Conservation (phyloP, 2,888 invertebrate species). For the Silvanus unidentatus region DNA sequence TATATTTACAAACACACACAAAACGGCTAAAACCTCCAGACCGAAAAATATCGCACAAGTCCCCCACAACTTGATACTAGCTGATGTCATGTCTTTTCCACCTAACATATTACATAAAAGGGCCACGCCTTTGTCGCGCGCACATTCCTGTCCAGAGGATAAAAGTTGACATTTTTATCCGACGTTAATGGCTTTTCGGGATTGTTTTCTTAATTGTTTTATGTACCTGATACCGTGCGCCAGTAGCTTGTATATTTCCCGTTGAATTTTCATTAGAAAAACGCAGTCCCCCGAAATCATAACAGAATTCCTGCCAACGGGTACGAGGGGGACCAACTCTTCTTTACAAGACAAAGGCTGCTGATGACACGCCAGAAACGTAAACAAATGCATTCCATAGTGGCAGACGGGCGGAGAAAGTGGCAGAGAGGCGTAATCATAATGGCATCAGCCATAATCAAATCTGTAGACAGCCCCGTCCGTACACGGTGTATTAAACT, state of each 20-base stretch:
- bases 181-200: constrained; percentile 12
- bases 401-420: constrained; percentile 6
- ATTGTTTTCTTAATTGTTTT: constrained; percentile 13
- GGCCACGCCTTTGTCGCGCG: too few relatives aligned
- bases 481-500: constrained; percentile 21
- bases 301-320: too few relatives aligned
- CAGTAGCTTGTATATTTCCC: neutral
- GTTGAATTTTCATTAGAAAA: neutral
- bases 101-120: too few relatives aligned
- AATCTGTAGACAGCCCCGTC: constrained; percentile 13
- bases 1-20: too few relatives aligned
- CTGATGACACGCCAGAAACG: constrained; percentile 5
- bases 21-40: too few relatives aligned
- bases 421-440: constrained; percentile 12
- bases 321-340: too few relatives aligned
- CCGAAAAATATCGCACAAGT: too few relatives aligned
- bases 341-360: too few relatives aligned
- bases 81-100: too few relatives aligned
- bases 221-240: constrained; percentile 5
- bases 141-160: too few relatives aligned
- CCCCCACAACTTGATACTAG: too few relatives aligned
- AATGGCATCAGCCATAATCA: constrained; percentile 20
- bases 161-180: constrained; percentile 10
- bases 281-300: too few relatives aligned
- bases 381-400: constrained; percentile 12